Evolutionary conservation across 2,888 invertebrate species (phyloP), one percentile per base, ranked within the genome.

Genomic region (Capitulum mitella): DNA sequence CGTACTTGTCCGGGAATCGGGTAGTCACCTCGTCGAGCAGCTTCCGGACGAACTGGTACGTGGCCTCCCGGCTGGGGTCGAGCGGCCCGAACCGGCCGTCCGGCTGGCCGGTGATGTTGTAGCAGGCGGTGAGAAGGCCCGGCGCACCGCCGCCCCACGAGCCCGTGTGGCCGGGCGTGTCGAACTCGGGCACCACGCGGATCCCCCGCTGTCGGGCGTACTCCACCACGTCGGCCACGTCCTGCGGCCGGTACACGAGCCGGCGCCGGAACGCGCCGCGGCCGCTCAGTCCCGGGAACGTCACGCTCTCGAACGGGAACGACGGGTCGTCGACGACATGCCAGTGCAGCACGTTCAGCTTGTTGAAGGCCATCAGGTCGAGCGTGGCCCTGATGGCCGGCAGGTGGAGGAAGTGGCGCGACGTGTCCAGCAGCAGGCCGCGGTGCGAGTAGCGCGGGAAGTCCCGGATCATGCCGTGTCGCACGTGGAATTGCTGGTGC

Each of bases 261-360:
- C 88, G 32, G 29, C 48, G 37, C 22, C 77, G 78, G 79, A 58
- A 81, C 14, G 81, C 79, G 34, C 80, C 79, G 40, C 79, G 81
- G 81, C 83, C 91, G 90, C 92, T 92, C 77, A 97, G 87, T 81
- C 92, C 89, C 0, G 97, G 96, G 85, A 91, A 97, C 64, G 84
- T 88, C 77, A 86, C 86, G 84, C 95, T 96, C 82, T 91, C 89
- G 84, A 93, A 97, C 0, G 97, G 96, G 85, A 97, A 97, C 81
- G 95, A 93, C 83, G 94, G 93, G 85, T 96, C 95, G 85, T 97
- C 97, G 0, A 93, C 92, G 78, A 98, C 92, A 85, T 97, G 97
- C 97, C 97, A 97, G 85, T 97, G 97, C 81, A 97, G 90, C 0
- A 96, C 93, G 85, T 97, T 97, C 84, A 96, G 86, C 86, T 97